A percentile compares a stretch with the other conserved stretches of the same genome.
Conservation (phyloP, 2,888 invertebrate species). For the Xestia xanthographa region DNA sequence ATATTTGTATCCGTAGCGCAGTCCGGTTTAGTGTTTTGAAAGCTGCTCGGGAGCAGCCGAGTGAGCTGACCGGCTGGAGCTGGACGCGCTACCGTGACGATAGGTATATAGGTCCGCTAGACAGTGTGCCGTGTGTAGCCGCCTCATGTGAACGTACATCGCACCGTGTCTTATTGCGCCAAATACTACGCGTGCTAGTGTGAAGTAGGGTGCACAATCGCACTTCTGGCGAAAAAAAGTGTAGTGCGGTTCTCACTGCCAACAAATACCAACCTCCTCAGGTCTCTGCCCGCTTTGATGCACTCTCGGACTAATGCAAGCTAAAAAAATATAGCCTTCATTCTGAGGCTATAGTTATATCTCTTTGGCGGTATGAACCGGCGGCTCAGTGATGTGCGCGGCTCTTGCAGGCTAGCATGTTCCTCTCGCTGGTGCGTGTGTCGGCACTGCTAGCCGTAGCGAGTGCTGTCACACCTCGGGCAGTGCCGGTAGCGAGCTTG, state of each 20-base stretch:
- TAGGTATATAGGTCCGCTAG: constrained; percentile 33
- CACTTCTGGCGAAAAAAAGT: neutral
- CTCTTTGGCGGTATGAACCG: too few species aligned
- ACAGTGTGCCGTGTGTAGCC: neutral
- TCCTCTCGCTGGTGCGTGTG: neutral
- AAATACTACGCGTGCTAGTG: neutral
- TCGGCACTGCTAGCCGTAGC: neutral
- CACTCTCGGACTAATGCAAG: constrained; percentile 5
- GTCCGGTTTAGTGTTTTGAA: constrained; percentile 21
- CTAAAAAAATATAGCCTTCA: neutral
- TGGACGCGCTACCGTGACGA: constrained; percentile 12
- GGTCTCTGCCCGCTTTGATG: neutral
- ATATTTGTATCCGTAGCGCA: constrained; percentile 20
- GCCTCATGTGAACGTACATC: constrained; percentile 7
- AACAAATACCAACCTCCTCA: neutral
- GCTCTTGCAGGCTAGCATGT: neutral
- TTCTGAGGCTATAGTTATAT: neutral
- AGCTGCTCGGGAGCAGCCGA: neutral
- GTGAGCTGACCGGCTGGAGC: constrained; percentile 25
- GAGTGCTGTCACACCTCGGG: too few species aligned
- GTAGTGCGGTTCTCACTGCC: neutral
- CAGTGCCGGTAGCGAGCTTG: too few species aligned
- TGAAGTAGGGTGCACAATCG: neutral
- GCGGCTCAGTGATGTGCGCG: neutral
- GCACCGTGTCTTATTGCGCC: neutral